Evolutionary conservation across 1,140 invertebrate species (phyloP).

Genomic region (Megalonaias nervosa): DNA sequence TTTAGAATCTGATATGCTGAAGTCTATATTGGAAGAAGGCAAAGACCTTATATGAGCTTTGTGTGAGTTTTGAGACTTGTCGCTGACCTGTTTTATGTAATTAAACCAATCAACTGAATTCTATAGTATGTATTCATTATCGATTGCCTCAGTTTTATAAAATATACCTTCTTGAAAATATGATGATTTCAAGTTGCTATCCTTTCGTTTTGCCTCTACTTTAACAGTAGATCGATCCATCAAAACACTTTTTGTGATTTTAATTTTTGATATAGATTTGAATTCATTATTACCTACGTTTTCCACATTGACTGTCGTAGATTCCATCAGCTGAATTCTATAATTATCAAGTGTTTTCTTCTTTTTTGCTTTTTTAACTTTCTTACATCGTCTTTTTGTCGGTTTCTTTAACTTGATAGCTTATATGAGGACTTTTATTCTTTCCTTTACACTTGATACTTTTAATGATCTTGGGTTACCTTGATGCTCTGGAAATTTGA

Average conservation of each 20-base stretch:
- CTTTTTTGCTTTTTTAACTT: slow-evolving; percentile 59
- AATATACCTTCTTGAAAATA: slow-evolving; percentile 37
- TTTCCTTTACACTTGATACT: slow-evolving; percentile 57
- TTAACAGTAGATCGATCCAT: slow-evolving; percentile 22
- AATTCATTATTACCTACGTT: slow-evolving; percentile 35
- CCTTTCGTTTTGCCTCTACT: slow-evolving; percentile 14
- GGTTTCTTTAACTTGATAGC: slow-evolving; percentile 56
- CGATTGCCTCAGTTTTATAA: slow-evolving; percentile 37
- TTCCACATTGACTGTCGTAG: slow-evolving; percentile 43
- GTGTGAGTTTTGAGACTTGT: slow-evolving; percentile 43
- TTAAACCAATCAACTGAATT: slow-evolving; percentile 3
- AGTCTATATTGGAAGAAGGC: slow-evolving; percentile 39
- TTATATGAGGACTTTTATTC: slow-evolving; percentile 39
- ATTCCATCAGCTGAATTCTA: slow-evolving; percentile 36
- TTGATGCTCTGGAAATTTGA: slow-evolving; percentile 49
- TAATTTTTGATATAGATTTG: slow-evolving; percentile 53
- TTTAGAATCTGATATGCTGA: slow-evolving; percentile 63
- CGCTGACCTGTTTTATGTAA: slow-evolving; percentile 15
- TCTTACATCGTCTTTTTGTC: slow-evolving; percentile 61
- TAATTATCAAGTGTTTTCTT: slow-evolving; percentile 54
- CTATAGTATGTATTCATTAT: slow-evolving; percentile 18
- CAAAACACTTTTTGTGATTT: slow-evolving; percentile 46
- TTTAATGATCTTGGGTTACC: slow-evolving; percentile 49
- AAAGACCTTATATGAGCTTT: slow-evolving; percentile 45
- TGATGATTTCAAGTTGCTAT: slow-evolving; percentile 17